Base-by-base conservation (phyloP, 2,888 invertebrate genomes). In the Drosophila leonis region DNA sequence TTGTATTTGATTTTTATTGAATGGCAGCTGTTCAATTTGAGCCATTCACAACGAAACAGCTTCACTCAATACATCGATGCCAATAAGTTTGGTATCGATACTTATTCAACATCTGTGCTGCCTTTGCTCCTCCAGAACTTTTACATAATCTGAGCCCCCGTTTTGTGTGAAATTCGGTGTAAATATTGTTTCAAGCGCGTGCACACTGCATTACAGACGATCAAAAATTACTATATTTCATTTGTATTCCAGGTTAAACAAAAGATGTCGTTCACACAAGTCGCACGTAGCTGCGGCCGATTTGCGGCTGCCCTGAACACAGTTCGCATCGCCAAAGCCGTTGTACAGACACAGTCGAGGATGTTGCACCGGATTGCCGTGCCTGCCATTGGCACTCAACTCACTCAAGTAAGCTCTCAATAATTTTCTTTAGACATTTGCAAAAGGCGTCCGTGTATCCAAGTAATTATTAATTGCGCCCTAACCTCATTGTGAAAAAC, bases 231-330 rank as follows among this genome's bases (percentile, higher is more conserved):
- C 8, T 20, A 9, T 68, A 48, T 44, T 55, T 31, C 4, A 65
- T 52, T 82, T 67, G 29, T 37, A 10, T 74, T 77, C 13, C 63
- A 85, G 84, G 59, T 74, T 54, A 65, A 66, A 61, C 69, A 72
- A 63, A 73, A 93, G 66, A 93, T 93, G 92, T 92, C 92, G 85
- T 84, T 92, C 78, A 88, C 92, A 83, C 93, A 92, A 90, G 81
- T 91, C 79, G 91, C 89, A 70, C 93, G 92, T 76, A 90, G 84
- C 71, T 91, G 92, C 78, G 80, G 90, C 80, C 91, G 92, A 65
- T 80, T 92, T 65, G 88, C 86, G 62, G 83, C 77, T 73, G 84
- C 86, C 54, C 79, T 85, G 65, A 88, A 83, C 83, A 82, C 84
- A 65, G 71, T 81, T 63, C 81, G 83, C 72, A 56, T 83, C 42